phyloP scores from a whole-genome alignment of 2,797 vertebrate species.

The Scarus forsteni region DNA sequence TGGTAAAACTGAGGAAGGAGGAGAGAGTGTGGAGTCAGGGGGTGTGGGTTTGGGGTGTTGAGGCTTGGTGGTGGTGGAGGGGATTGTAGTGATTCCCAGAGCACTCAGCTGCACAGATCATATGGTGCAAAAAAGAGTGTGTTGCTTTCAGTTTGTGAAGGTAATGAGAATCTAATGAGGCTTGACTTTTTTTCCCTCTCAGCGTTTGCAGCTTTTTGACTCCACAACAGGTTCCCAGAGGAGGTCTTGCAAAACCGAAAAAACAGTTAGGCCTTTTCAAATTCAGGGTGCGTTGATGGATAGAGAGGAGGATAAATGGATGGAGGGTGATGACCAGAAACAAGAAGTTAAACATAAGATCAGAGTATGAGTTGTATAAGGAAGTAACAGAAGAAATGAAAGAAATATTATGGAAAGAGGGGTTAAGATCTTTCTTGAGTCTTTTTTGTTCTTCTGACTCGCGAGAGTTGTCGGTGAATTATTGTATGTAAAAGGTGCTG shows the following conservation, averaged over 20 bases:
- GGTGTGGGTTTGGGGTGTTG: constrained; percentile 6
- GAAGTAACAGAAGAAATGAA: constrained; percentile 18
- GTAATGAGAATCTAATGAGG: constrained; percentile 97
- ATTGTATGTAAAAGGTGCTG: too few species aligned
- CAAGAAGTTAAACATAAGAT: constrained; percentile 14
- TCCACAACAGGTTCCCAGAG: constrained; percentile 66
- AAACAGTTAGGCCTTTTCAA: constrained; percentile 36
- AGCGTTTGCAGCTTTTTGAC: constrained; percentile 48
- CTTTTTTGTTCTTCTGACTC: too few species aligned
- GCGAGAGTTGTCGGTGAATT: too few species aligned
- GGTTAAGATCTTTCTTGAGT: too few species aligned
- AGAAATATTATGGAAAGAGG: constrained; percentile 10
- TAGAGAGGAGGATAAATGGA: constrained; percentile 42
- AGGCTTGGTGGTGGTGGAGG: constrained; percentile 9
- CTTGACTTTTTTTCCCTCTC: constrained; percentile 84
- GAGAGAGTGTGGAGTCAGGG: constrained; percentile 5
- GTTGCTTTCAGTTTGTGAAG: constrained; percentile 91
- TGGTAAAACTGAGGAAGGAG: constrained; percentile 32
- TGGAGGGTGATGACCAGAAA: constrained; percentile 28
- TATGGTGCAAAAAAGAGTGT: constrained; percentile 79
- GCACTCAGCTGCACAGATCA: constrained; percentile 85
- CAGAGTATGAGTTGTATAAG: constrained; percentile 1
- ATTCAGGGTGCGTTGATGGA: constrained; percentile 56
- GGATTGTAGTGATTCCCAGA: constrained; percentile 86
- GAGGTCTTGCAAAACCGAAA: constrained; percentile 43